Evolutionary conservation across 2,113 vertebrate species (phyloP).

Genomic region (Clupea harengus): DNA sequence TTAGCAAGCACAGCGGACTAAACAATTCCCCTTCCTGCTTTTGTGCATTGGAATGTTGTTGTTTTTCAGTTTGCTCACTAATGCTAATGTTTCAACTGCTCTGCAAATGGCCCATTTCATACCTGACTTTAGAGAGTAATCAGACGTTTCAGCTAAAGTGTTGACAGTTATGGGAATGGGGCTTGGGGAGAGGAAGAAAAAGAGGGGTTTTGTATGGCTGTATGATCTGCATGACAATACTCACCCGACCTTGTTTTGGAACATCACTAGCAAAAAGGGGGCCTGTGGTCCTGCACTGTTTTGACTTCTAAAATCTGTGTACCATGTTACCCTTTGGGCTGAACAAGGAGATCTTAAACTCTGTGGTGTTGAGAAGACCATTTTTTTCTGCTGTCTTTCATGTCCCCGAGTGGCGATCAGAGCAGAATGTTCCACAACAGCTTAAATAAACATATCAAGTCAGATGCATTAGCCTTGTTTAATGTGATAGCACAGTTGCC

Average conservation of each 20-base stretch:
- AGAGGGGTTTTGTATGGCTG: not conserved
- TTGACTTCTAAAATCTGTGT: not conserved
- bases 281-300: not conserved
- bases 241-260: not conserved
- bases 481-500: conserved; percentile 7
- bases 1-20: conserved; percentile 11
- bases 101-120: not conserved
- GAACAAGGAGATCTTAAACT: not conserved
- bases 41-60: conserved; percentile 67
- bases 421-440: not conserved
- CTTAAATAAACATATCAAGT: not conserved
- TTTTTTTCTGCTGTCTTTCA: not conserved
- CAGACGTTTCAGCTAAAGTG: not conserved
- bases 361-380: not conserved
- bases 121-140: not conserved
- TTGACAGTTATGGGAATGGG: not conserved
- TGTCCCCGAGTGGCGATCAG: not conserved
- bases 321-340: not conserved
- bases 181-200: not conserved
- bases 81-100: not conserved
- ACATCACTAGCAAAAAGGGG: not conserved
- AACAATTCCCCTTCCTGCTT: conserved; percentile 61
- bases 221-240: not conserved
- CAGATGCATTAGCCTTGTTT: not conserved
- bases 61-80: conserved; percentile 13